phyloP scores from a whole-genome alignment of 2,113 vertebrate species.

The Caracal caracal region DNA sequence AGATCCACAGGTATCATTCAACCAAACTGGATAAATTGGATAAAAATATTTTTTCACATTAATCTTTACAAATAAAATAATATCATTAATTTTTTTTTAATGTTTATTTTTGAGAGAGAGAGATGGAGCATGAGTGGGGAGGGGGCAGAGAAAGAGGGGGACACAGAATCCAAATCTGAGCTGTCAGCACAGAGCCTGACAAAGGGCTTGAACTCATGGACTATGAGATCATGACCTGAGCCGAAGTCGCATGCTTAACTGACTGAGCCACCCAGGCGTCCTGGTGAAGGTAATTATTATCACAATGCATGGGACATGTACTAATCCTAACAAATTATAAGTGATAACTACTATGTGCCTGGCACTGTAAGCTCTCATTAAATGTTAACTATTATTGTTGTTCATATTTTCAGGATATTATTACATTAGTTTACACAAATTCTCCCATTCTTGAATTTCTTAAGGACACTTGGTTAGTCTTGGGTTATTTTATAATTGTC shows the following conservation, averaged over 20 bases:
- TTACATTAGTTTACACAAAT: not conserved
- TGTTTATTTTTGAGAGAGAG: no score
- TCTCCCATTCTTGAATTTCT: not conserved
- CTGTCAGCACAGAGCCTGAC: no score
- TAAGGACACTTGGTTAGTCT: not conserved
- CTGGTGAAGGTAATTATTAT: not conserved
- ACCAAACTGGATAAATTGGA: not conserved
- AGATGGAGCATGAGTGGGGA: no score
- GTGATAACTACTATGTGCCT: not conserved
- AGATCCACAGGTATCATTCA: not conserved
- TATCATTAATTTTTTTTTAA: not conserved
- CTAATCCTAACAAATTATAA: not conserved
- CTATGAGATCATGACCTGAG: no score
- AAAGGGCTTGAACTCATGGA: no score
- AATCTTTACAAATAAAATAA: constrained; percentile 17
- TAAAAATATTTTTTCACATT: constrained; percentile 29
- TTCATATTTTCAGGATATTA: not conserved
- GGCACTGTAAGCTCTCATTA: not conserved
- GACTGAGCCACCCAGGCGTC: no score
- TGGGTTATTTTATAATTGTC: not conserved
- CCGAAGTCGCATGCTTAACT: no score
- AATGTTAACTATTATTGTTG: not conserved
- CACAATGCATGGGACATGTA: not conserved
- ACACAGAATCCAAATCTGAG: no score
- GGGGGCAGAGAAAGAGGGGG: no score